Conservation (phyloP, 1,140 invertebrate species). For the Lordiphosa mommai region DNA sequence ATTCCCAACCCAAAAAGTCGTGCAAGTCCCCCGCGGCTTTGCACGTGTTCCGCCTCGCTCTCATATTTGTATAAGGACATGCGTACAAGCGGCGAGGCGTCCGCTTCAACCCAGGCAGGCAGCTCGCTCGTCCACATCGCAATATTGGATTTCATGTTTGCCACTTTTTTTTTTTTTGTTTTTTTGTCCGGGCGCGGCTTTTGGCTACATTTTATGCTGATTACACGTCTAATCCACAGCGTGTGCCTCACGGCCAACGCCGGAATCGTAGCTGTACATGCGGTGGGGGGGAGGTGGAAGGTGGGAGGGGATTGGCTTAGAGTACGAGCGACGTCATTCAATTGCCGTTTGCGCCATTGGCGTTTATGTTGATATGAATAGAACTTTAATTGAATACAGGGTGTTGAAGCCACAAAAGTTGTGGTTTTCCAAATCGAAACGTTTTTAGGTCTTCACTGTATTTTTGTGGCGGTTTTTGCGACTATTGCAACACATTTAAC, state of each 20-base stretch:
- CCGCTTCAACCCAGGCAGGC: constrained; percentile 8
- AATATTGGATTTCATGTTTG: constrained; percentile 76
- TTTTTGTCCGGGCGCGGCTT: constrained; percentile 29
- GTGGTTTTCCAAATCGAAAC: background rate
- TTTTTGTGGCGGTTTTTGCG: too few species aligned
- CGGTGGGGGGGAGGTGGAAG: constrained; percentile 2
- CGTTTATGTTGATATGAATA: constrained; percentile 41
- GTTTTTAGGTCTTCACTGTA: constrained; percentile 11
- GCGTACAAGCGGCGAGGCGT: constrained; percentile 56
- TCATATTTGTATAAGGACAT: constrained; percentile 67
- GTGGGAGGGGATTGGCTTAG: background rate
- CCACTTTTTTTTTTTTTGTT: constrained; percentile 53
- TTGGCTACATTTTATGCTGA: constrained; percentile 75
- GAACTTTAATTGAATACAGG: constrained; percentile 58
- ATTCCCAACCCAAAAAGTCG: constrained; percentile 54
- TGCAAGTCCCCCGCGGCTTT: constrained; percentile 78
- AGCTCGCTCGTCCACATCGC: constrained; percentile 25
- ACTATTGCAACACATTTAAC: too few species aligned
- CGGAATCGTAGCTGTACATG: background rate
- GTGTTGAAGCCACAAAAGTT: constrained; percentile 18
- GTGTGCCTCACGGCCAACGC: constrained; percentile 39
- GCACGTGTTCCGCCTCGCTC: constrained; percentile 67
- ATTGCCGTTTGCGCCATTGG: constrained; percentile 61
- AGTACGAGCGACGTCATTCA: constrained; percentile 44
- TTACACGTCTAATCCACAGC: constrained; percentile 76